Percentiles rank a stretch among this genome's conserved stretches.
Evolutionary conservation across 2,797 vertebrate genomes (phyloP).

Genomic region (Onychomys arenicola): DNA sequence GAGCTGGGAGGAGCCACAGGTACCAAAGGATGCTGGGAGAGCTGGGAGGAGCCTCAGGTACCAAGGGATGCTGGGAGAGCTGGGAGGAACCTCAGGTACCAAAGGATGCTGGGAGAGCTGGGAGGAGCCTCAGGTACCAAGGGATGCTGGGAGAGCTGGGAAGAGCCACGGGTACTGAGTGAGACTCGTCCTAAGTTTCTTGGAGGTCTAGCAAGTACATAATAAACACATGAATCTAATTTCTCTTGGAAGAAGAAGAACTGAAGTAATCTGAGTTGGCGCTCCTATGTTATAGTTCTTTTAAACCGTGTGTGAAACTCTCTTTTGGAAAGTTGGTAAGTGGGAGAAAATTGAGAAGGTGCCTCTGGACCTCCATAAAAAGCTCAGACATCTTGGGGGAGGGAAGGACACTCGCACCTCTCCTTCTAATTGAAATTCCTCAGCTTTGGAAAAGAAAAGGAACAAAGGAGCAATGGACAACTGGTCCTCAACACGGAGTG

Average conservation of each 20-base stretch:
- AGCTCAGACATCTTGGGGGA: not conserved
- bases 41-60: not conserved
- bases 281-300: not conserved
- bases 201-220: not conserved
- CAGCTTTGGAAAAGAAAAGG: conserved; percentile 1
- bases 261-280: not conserved
- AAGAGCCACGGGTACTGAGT: not conserved
- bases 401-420: not conserved
- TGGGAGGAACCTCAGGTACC: not conserved
- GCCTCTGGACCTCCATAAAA: not conserved
- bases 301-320: not conserved
- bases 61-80: too few relatives aligned
- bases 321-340: not conserved
- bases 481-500: not conserved
- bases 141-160: not conserved
- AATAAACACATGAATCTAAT: conserved; percentile 11
- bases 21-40: too few relatives aligned
- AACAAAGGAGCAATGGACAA: not conserved
- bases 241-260: conserved; percentile 21
- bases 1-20: not conserved
- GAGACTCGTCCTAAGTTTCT: not conserved
- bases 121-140: too few relatives aligned
- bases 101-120: too few relatives aligned
- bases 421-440: conserved; percentile 7
- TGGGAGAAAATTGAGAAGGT: not conserved